Evolutionary conservation across 1,140 invertebrate species (phyloP).

Genomic region (Mya arenaria): DNA sequence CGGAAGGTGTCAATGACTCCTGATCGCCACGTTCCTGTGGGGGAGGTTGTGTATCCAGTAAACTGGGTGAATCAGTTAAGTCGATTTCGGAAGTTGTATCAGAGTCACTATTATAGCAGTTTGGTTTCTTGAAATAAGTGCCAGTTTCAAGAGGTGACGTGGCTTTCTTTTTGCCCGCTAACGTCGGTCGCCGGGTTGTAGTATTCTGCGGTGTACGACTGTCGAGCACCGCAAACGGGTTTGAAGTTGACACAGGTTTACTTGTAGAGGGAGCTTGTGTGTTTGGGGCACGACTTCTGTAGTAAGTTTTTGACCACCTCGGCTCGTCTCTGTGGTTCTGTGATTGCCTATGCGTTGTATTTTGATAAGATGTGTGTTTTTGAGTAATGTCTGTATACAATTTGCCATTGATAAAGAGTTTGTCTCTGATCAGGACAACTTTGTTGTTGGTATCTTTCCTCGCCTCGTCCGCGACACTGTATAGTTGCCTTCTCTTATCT

Average conservation of each 20-base stretch:
- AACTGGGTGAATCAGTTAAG: background rate
- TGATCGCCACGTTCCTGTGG: background rate
- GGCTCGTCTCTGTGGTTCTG: background rate
- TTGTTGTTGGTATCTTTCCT: background rate
- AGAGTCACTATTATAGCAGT: background rate
- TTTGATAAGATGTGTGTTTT: background rate
- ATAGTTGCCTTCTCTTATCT: background rate
- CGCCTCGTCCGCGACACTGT: background rate
- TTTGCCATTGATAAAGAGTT: conserved; percentile 19
- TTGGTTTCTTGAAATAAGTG: background rate
- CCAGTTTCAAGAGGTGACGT: background rate
- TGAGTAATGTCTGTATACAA: background rate
- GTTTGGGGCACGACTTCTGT: background rate
- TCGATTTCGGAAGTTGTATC: background rate
- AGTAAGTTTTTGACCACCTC: background rate
- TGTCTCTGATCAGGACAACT: conserved; percentile 24
- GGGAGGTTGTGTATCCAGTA: background rate
- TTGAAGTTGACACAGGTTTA: background rate
- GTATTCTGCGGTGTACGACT: background rate
- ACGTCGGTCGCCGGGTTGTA: background rate
- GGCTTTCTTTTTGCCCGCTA: background rate
- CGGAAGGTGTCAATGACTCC: no score
- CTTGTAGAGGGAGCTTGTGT: background rate
- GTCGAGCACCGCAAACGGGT: background rate
- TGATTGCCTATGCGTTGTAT: background rate